These are phyloP conservation scores for Meiosimyza decipiens DNA, from an alignment of 2,888 invertebrate genomes.

Conservation along the genomic window DNA sequence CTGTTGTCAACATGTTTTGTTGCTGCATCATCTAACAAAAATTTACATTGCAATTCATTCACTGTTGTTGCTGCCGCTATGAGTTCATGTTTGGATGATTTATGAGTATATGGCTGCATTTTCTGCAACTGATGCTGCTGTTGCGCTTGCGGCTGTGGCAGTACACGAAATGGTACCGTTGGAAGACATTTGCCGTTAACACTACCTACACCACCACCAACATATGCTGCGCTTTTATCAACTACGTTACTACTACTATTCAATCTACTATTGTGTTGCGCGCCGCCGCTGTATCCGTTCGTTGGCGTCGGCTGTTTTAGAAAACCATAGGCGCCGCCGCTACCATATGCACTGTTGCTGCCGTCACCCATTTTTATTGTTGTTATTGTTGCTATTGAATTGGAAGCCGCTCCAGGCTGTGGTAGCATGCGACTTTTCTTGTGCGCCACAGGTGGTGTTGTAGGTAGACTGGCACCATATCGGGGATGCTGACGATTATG, in stretches of 20 bases:
- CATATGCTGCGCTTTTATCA: slow-evolving; percentile 33
- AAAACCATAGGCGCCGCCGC: slow-evolving; percentile 23
- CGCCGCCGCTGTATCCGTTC: slow-evolving; percentile 43
- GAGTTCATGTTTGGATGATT: slow-evolving; percentile 37
- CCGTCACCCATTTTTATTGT: slow-evolving; percentile 25
- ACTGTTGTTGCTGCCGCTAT: slow-evolving; percentile 42
- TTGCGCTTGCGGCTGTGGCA: slow-evolving; percentile 51
- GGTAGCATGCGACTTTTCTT: slow-evolving; percentile 38
- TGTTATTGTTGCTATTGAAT: not conserved
- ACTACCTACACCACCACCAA: slow-evolving; percentile 30
- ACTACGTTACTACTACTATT: slow-evolving; percentile 20
- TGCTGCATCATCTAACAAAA: slow-evolving; percentile 38
- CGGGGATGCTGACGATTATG: slow-evolving; percentile 44
- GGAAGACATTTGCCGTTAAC: slow-evolving; percentile 71
- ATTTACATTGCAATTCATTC: slow-evolving; percentile 38
- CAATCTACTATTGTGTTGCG: slow-evolving; percentile 25
- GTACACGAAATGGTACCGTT: slow-evolving; percentile 52
- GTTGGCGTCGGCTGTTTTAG: slow-evolving; percentile 4
- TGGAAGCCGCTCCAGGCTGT: slow-evolving; percentile 26
- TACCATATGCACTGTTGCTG: slow-evolving; percentile 31
- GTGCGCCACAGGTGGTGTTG: slow-evolving; percentile 51
- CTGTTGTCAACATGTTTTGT: not conserved
- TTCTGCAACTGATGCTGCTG: slow-evolving; percentile 34
- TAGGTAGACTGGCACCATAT: slow-evolving; percentile 54
- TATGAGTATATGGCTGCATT: slow-evolving; percentile 50